Conservation (phyloP, 2,113 vertebrate species). For the Phasianus colchicus region DNA sequence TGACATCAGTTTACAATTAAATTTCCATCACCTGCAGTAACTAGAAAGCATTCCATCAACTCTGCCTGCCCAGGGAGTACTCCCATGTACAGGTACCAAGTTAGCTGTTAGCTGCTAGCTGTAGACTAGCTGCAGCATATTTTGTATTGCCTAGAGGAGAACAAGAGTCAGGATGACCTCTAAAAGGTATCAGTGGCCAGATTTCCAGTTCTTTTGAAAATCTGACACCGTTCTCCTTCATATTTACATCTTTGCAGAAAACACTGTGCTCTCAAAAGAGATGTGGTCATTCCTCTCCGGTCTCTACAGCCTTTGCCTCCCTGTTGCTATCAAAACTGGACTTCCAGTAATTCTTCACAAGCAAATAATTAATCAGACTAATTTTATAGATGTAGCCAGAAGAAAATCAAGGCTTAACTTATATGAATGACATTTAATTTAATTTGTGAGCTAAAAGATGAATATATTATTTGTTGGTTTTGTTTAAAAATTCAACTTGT, state of each 20-base stretch:
- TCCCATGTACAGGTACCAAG: not conserved
- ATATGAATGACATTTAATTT: not conserved
- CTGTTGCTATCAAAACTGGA: not conserved
- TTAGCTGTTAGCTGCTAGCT: not conserved
- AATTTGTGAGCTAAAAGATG: not conserved
- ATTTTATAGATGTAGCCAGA: not conserved
- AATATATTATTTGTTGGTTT: not conserved
- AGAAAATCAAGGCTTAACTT: not conserved
- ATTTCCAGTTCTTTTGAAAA: not conserved
- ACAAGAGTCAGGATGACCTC: not conserved
- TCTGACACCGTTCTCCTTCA: not conserved
- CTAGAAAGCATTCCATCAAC: not conserved
- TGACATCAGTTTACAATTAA: too few species aligned
- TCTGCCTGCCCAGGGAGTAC: not conserved
- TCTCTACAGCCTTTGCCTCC: not conserved
- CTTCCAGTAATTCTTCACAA: not conserved
- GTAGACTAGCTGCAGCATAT: not conserved
- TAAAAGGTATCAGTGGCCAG: not conserved
- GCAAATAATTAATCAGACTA: not conserved
- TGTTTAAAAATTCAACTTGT: not conserved
- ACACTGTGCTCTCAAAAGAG: not conserved
- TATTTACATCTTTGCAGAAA: not conserved
- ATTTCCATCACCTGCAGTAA: not conserved
- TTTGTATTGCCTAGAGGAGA: not conserved
- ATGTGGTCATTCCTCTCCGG: not conserved